Percentiles rank a stretch among this genome's conserved stretches.
Conservation (phyloP, 2,797 vertebrate genomes). For the Channallabes apus region DNA sequence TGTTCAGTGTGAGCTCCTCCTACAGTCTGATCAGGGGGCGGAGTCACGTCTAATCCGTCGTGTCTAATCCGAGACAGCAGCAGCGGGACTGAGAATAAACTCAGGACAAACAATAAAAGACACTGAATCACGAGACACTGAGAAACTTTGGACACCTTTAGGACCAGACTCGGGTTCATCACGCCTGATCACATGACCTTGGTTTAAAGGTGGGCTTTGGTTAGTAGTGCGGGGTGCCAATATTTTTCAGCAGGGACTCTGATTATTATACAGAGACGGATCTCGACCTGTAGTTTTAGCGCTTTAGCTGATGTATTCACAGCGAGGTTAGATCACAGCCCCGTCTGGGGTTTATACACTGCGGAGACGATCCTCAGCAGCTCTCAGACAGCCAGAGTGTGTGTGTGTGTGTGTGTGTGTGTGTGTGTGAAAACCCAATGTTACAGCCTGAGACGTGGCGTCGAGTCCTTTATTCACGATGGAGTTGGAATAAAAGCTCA, state of each 20-base stretch:
- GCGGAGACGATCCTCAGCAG: not conserved
- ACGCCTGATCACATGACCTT: not conserved
- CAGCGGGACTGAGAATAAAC: too few species aligned
- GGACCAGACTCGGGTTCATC: not conserved
- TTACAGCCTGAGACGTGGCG: not conserved
- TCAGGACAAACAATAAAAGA: too few species aligned
- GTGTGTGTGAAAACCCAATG: not conserved
- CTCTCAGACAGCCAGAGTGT: not conserved
- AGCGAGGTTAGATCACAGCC: not conserved
- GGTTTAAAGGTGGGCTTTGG: not conserved
- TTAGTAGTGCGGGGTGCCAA: not conserved
- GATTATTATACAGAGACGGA: not conserved
- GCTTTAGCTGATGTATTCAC: not conserved
- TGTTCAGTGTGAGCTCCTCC: too few species aligned
- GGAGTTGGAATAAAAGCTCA: not conserved
- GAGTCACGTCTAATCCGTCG: too few species aligned
- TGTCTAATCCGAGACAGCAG: too few species aligned
- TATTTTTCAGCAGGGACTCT: not conserved
- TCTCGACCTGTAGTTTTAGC: not conserved
- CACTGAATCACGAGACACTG: too few species aligned
- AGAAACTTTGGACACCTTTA: too few species aligned
- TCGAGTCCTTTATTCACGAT: not conserved
- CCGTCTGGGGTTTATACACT: too few species aligned
- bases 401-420: too few species aligned
- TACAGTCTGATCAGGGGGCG: too few species aligned